A percentile compares a stretch with the other conserved stretches of the same genome.
Conservation (phyloP, 2,888 invertebrate species). For the Papilio protenor region DNA sequence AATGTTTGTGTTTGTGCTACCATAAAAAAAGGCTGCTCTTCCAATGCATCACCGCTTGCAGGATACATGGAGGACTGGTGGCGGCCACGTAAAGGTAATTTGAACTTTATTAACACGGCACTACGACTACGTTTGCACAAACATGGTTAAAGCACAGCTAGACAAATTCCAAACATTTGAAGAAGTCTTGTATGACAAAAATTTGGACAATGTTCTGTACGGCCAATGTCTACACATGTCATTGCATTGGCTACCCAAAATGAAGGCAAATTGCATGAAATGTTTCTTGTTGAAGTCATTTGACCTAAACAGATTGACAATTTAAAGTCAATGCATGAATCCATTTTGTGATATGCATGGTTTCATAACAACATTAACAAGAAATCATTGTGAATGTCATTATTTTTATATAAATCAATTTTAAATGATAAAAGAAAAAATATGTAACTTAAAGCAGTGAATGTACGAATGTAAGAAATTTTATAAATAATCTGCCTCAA, state of each 20-base stretch:
- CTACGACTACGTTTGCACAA: constrained; percentile 29
- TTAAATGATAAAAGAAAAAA: constrained; percentile 45
- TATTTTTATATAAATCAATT: constrained; percentile 45
- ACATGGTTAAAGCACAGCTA: constrained; percentile 28
- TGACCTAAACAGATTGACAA: neutral
- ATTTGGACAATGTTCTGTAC: constrained; percentile 26
- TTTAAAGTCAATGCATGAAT: constrained; percentile 28
- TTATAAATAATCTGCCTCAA: constrained; percentile 25
- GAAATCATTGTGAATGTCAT: constrained; percentile 64
- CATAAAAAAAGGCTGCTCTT: constrained; percentile 86
- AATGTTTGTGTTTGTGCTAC: constrained; percentile 85
- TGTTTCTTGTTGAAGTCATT: constrained; percentile 17
- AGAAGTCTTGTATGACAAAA: neutral
- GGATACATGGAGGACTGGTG: constrained; percentile 99
- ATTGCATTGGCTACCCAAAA: constrained; percentile 39
- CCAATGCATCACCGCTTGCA: constrained; percentile 96
- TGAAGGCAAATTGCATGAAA: constrained; percentile 44
- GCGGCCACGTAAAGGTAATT: constrained; percentile 98
- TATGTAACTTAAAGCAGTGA: constrained; percentile 40
- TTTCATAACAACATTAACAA: constrained; percentile 60
- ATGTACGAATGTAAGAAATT: neutral
- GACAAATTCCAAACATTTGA: constrained; percentile 6
- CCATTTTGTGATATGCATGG: constrained; percentile 57
- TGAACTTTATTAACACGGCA: constrained; percentile 74
- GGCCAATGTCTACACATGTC: constrained; percentile 25